Evolutionary conservation across 2,888 invertebrate genomes (phyloP).

Genomic region (Andrena hattorfiana): DNA sequence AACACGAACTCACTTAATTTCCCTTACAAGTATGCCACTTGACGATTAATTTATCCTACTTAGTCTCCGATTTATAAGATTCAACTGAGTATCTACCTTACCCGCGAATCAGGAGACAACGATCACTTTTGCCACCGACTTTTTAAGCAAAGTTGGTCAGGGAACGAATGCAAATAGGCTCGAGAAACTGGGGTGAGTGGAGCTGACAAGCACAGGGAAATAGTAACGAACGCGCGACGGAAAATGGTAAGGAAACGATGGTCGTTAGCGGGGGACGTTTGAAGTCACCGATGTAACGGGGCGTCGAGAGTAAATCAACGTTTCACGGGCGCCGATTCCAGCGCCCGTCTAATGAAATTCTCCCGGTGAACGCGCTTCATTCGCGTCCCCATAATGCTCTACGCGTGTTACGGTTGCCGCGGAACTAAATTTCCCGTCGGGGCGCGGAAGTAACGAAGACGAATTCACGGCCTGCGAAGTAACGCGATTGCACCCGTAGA

Average conservation of each 20-base stretch:
- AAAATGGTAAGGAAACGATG: constrained; percentile 10
- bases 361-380: constrained; percentile 17
- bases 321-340: constrained; percentile 17
- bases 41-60: no score
- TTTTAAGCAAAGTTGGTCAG: neutral
- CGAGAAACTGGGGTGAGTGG: neutral
- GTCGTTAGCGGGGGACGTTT: constrained; percentile 3
- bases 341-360: constrained; percentile 37
- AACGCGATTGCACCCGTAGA: constrained; percentile 30
- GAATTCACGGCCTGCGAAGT: constrained; percentile 31
- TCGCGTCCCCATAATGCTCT: constrained; percentile 10
- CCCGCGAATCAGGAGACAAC: neutral
- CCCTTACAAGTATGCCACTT: no score
- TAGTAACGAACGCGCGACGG: neutral
- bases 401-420: constrained; percentile 21
- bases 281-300: constrained; percentile 13
- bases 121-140: neutral
- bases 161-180: neutral
- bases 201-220: neutral
- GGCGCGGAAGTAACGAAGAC: constrained; percentile 41
- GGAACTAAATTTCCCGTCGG: constrained; percentile 37
- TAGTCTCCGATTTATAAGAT: no score
- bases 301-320: constrained; percentile 21
- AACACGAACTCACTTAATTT: no score
- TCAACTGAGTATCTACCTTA: no score